Conservation (phyloP, 2,888 invertebrate genomes). For the Volucella zonaria region DNA sequence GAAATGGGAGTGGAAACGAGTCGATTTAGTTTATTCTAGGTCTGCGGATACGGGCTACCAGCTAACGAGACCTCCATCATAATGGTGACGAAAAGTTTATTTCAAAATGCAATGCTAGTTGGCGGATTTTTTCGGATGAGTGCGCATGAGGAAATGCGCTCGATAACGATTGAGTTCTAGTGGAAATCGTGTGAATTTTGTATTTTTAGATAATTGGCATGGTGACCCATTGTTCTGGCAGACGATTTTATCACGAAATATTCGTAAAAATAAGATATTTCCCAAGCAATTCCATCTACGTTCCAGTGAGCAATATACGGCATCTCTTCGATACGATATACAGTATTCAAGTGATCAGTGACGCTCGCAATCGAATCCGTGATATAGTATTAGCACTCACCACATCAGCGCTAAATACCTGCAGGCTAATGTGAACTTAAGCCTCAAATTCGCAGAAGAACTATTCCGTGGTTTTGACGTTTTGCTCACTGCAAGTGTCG, state of each 20-base stretch:
- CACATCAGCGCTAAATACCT: too few species aligned
- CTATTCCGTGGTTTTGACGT: too few species aligned
- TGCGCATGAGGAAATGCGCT: constrained; percentile 45
- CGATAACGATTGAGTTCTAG: constrained; percentile 6
- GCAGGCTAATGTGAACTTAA: too few species aligned
- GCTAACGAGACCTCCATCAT: not conserved
- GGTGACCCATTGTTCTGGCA: constrained; percentile 21
- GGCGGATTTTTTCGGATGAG: constrained; percentile 41
- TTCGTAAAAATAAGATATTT: too few species aligned
- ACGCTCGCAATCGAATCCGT: too few species aligned
- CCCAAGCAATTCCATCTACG: too few species aligned
- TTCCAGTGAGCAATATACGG: too few species aligned
- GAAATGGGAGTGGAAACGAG: constrained; percentile 40
- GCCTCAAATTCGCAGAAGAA: too few species aligned
- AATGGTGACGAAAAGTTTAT: constrained; percentile 26
- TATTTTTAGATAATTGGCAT: constrained; percentile 12
- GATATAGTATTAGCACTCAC: too few species aligned
- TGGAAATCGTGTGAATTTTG: not conserved
- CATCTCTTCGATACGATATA: too few species aligned
- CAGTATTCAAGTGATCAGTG: too few species aligned
- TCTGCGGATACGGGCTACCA: not conserved
- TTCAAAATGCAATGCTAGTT: constrained; percentile 48
- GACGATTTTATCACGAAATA: not conserved
- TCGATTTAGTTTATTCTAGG: not conserved
- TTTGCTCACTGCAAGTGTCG: too few species aligned